Evolutionary conservation across 2,888 invertebrate species (phyloP), one percentile per base, ranked within the genome.

Genomic region (Lomographa bimaculata): DNA sequence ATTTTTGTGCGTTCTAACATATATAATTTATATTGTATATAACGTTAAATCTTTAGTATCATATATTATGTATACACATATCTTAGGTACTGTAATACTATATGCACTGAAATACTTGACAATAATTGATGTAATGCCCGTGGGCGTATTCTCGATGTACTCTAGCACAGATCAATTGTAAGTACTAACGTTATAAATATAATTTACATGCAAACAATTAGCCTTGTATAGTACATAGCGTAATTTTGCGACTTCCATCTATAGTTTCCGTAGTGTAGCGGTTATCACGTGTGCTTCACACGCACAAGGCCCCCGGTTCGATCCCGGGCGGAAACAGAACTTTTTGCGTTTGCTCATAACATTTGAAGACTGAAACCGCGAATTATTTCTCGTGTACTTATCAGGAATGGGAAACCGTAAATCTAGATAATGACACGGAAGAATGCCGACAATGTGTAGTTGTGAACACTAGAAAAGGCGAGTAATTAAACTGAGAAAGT

Each of bases 261-360:
- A 14, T 26, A 57, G 91, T 92, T 92, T 91, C 91, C 91, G 92
- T 93, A 92, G 92, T 93, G 93, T 92, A 93, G 93, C 91, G 92
- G 92, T 93, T 92, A 93, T 93, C 93, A 93, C 92, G 92, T 93
- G 93, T 93, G 93, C 93, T 93, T 93, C 93, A 93, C 93, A 93
- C 92, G 93, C 93, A 93, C 93, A 92, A 92, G 91, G 91, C 82
- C 91, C 92, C 91, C 92, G 92, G 92, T 91, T 91, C 91, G 91
- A 92, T 91, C 92, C 91, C 91, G 91, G 91, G 91, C 91, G 91
- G 91, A 34, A 44, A 38, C 38, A 34, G 17, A n/a, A 1, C 11
- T 23, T 42, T 42, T 42, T 43, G 32, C 42, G 14, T 28, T 32
- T 42, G 14, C 27, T n/a, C n/a, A 20, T 24, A 23, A 25, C 24